Evolutionary conservation across 2,888 invertebrate species (phyloP), one percentile per base, ranked within the genome.

Genomic region (Stenichneumon culpator): DNA sequence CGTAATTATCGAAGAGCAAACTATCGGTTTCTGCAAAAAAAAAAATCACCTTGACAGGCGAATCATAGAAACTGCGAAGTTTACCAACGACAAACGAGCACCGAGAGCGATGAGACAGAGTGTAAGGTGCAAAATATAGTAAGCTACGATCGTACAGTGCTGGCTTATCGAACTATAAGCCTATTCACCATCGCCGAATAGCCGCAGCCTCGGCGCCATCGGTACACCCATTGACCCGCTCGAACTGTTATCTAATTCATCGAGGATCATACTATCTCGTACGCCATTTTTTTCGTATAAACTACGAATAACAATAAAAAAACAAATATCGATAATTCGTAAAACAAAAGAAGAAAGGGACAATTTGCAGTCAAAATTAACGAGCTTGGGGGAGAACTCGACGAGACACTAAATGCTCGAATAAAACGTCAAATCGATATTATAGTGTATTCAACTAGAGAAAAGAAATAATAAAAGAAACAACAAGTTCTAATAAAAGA

Each of bases 71-170:
- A 80, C 84, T 54, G 54, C 39, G 79, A 82, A 4, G 79, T 67
- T 32, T 28, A 32, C 28, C 79, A 82, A 72, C 84, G 86, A 87
- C 85, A 86, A 87, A 73, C 78, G 87, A 88, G 86, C 87, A 75
- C 52, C 70, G 80, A 81, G 80, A 50, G 70, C 69, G 63, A 84
- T 87, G 86, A 89, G 90, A 90, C 89, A 90, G 87, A 89, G 89
- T 91, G 89, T 90, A 91, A 91, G 90, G 93, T 93, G 93, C 93
- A 92, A 92, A 93, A 92, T 91, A 92, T 92, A 91, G 90, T 92
- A 92, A 93, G 89, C 92, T 93, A 93, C 89, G 87, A 91, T 92
- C 89, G 89, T 91, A 90, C 90, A 90, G 91, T 92, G 91, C 91
- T 91, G 90, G 89, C 88, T 83, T 73, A 79, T 84, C 69, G 77